These are phyloP conservation scores for Brachionus calyciflorus DNA, from an alignment of 1,140 invertebrate species.

Conservation along the genomic window DNA sequence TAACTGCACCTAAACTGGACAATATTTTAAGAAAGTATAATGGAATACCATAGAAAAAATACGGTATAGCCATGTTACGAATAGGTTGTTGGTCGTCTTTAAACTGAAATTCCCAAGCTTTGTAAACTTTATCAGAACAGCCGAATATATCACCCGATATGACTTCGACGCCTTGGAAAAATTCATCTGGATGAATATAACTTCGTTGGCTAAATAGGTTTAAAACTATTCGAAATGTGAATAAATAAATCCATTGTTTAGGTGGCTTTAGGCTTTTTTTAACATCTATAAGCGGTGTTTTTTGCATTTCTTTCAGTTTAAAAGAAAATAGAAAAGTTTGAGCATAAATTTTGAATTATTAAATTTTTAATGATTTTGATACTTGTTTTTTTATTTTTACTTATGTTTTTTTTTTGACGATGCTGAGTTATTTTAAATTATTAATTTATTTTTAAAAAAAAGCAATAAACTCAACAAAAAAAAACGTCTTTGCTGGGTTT, in stretches of 20 bases:
- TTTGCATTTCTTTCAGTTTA: no score
- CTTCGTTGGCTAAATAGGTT: slow-evolving; percentile 68
- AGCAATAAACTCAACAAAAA: no score
- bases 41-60: slow-evolving; percentile 71
- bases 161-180: slow-evolving; percentile 86
- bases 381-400: no score
- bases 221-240: slow-evolving; percentile 51
- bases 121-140: slow-evolving; percentile 67
- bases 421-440: no score
- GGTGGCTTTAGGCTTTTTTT: neutral
- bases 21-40: slow-evolving; percentile 66
- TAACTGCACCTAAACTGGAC: slow-evolving; percentile 3
- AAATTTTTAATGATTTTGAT: no score
- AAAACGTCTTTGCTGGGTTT: no score
- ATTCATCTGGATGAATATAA: slow-evolving; percentile 93
- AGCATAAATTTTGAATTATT: no score
- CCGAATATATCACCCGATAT: slow-evolving; percentile 82
- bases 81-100: slow-evolving; percentile 73
- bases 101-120: slow-evolving; percentile 78
- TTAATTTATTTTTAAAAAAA: no score
- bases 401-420: no score
- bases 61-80: slow-evolving; percentile 74
- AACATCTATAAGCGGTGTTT: no score
- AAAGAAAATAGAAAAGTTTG: no score
- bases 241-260: slow-evolving; percentile 47